Percentiles rank a stretch among this genome's conserved stretches.
phyloP scores from a whole-genome alignment of 1,140 invertebrate species.

The Diplogasteroides magnus region DNA sequence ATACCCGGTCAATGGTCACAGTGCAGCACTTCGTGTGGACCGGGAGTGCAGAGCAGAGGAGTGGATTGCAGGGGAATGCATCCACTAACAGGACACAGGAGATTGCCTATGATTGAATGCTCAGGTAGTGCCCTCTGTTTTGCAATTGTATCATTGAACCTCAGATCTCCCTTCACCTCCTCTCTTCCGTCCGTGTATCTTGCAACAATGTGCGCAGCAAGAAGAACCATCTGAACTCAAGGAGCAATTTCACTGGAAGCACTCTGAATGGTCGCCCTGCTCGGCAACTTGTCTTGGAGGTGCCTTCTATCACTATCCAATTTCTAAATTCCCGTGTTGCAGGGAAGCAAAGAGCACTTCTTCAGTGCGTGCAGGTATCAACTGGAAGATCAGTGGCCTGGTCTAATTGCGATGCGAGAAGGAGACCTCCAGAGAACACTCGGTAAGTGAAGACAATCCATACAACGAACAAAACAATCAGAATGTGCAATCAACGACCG shows the following conservation, averaged over 20 bases:
- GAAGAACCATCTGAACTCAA: background rate
- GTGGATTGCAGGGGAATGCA: background rate
- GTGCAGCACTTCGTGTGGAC: background rate
- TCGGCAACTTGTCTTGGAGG: background rate
- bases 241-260: background rate
- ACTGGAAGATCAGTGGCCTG: background rate
- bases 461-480: background rate
- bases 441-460: background rate
- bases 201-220: background rate
- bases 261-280: background rate
- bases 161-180: background rate
- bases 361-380: background rate
- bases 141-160: too few species aligned
- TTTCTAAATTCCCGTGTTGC: too few species aligned
- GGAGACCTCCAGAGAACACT: background rate
- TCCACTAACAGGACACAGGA: background rate
- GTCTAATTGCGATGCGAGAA: background rate
- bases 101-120: background rate
- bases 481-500: background rate
- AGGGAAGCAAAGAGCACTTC: background rate
- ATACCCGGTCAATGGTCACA: background rate
- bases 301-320: too few species aligned
- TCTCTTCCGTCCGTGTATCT: background rate
- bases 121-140: too few species aligned
- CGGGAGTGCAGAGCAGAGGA: background rate